Base-by-base conservation (phyloP, 2,888 invertebrate genomes). In the Calliphora vomitoria region DNA sequence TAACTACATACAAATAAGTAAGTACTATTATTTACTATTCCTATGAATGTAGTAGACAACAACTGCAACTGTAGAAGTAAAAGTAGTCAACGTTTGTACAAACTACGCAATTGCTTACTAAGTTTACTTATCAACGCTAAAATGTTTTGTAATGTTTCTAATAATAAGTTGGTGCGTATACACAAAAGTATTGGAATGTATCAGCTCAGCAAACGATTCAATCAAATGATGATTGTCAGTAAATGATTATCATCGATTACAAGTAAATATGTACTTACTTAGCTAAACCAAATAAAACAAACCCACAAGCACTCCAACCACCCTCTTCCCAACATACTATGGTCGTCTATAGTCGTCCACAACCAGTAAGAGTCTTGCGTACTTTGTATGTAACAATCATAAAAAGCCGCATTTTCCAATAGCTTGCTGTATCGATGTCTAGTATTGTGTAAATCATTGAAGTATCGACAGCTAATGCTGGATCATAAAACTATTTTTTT, bases 21-120 rank as follows among this genome's bases (percentile, higher is more conserved):
- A n/a, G 38, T 44, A 38, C 8, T 18, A 66, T 53, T 64, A 8
- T 64, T 11, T 58, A 18, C n/a, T 58, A 41, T 66, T 13, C 11
- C n/a, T 20, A 38, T 18, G 35, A 64, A 76, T 38, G n/a, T 41
- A 41, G 38, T 76, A 20, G 44, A 60, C 35, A 4, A 62, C 69
- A 66, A 72, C 18, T 75, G 81, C 85, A 85, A 81, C 85, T 69
- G 85, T 64, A 35, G 66, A 58, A 81, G 75, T 76, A 64, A 85
- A 81, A 76, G 80, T 81, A 44, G 55, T 71, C 55, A 76, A 76
- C 15, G 53, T 55, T 6, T n/a, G 20, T 4, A 58, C 10, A 60
- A 13, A 20, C 53, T n/a, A 53, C 10, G 15, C 13, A 72, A 25
- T 58, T 58, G 41, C 25, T 41, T 44, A 58, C 10, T 60, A 44